Conservation (phyloP, 1,140 invertebrate genomes). For the Spodoptera litura region DNA sequence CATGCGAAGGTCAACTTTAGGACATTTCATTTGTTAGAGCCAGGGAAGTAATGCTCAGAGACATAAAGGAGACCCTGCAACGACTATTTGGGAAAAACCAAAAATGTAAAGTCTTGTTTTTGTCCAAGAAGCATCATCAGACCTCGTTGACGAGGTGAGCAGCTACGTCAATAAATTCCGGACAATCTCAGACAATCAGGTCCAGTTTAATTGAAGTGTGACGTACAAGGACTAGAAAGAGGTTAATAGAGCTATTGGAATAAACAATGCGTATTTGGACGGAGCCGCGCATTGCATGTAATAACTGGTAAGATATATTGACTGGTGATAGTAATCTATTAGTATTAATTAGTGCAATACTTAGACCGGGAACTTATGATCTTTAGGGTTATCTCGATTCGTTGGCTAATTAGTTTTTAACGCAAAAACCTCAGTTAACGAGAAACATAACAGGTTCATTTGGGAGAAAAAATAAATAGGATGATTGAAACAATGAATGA, state of each 20-base stretch:
- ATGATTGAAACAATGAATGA: no score
- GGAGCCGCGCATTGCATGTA: not conserved
- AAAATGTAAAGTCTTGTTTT: no score
- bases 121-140: not conserved
- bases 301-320: constrained; percentile 1
- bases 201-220: constrained; percentile 22
- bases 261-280: constrained; percentile 19
- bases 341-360: constrained; percentile 15
- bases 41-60: no score
- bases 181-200: constrained; percentile 25
- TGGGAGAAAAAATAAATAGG: no score
- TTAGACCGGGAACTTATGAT: constrained; percentile 1
- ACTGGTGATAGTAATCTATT: constrained; percentile 26
- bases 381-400: no score
- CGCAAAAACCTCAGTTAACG: not conserved
- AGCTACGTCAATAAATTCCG: constrained; percentile 31
- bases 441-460: no score
- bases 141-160: constrained; percentile 10
- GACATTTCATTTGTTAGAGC: no score
- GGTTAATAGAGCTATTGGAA: constrained; percentile 7
- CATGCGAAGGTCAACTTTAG: no score
- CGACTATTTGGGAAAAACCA: no score
- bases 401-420: not conserved
- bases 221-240: constrained; percentile 5
- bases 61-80: no score